Base-by-base conservation (phyloP, 2,888 invertebrate genomes). In the Coleophora flavipennella region DNA sequence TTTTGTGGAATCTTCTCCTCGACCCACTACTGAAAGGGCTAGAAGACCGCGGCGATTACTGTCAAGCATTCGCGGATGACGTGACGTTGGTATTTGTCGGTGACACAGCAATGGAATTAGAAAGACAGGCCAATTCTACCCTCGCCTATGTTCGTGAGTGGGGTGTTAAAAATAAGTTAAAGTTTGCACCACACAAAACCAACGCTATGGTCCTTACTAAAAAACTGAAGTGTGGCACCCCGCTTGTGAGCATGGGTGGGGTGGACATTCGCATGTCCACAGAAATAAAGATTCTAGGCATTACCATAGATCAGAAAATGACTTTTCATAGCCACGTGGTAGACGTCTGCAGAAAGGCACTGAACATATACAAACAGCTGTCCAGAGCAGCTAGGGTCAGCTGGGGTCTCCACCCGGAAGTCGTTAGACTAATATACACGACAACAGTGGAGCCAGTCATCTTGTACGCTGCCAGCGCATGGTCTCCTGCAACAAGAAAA, bases 41-140 rank as follows among this genome's bases (percentile, higher is more conserved):
- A 1, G 37, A 31, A 9, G 2, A 10, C 9, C 26, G 14, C 11
- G 39, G 37, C 0, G 26, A 27, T 3, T 37, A 45, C 33, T 36
- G 39, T 11, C 48, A 48, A 25, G 45, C 48, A 0, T 48, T 42
- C 25, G 46, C 49, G 1, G 45, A 43, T 13, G 43, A 43, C 12
- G 27, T 48, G 8, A 38, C 41, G 0, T 31, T 49, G 2, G 20
- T 44, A 0, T 40, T 49, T 20, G 31, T 14, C 6, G 45, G 45
- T 0, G 33, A 41, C 0, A 42, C 40, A 0, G 46, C 41, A 1
- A 8, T 3, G 1, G 46, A 42, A 3, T 20, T 49, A 0, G 26
- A 51, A 13, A 13, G 33, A 14, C 13, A 11, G 1, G 42, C 44
- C 8, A 41, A 44, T 36, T 38, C 20, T 9, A 32, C 41, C 4